Percentiles rank a stretch among this genome's conserved stretches.
Evolutionary conservation across 2,797 vertebrate species (phyloP).

Genomic region (Yasuhikotakia modesta): DNA sequence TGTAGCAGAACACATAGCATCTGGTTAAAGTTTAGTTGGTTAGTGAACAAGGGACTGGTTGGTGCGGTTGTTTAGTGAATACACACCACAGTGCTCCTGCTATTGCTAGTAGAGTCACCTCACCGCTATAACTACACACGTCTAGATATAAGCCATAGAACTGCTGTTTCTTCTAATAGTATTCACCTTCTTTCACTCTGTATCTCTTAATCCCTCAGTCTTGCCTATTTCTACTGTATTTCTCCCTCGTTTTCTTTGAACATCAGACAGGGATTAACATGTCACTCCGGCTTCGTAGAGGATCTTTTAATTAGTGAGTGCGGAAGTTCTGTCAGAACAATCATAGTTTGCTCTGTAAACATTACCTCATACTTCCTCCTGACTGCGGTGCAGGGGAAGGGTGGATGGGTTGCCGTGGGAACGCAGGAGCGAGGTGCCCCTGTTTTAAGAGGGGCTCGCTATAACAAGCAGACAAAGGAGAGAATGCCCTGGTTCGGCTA

Average conservation of each 20-base stretch:
- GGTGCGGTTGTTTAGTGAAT: neutral
- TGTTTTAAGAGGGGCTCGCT: conserved; percentile 71
- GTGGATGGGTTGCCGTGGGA: conserved; percentile 73
- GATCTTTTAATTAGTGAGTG: conserved; percentile 61
- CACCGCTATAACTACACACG: conserved; percentile 34
- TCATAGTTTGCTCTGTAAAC: conserved; percentile 60
- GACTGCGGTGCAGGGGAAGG: conserved; percentile 42
- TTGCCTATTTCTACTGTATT: conserved; percentile 57
- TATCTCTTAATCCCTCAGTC: conserved; percentile 51
- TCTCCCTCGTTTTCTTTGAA: conserved; percentile 54
- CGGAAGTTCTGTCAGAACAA: conserved; percentile 56
- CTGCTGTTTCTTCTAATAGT: conserved; percentile 38
- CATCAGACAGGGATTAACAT: conserved; percentile 52
- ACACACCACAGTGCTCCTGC: neutral
- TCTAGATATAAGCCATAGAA: conserved; percentile 22
- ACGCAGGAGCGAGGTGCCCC: conserved; percentile 62
- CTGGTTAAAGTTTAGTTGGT: neutral
- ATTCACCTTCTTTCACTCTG: conserved; percentile 45
- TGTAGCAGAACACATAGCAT: neutral
- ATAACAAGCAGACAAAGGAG: conserved; percentile 82
- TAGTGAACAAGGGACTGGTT: neutral
- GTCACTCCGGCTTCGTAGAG: conserved; percentile 54
- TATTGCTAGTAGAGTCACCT: neutral
- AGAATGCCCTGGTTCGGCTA: conserved; percentile 61
- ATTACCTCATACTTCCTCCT: conserved; percentile 60